Evolutionary conservation across 2,888 invertebrate genomes (phyloP).

Genomic region (Cheilosia variabilis): DNA sequence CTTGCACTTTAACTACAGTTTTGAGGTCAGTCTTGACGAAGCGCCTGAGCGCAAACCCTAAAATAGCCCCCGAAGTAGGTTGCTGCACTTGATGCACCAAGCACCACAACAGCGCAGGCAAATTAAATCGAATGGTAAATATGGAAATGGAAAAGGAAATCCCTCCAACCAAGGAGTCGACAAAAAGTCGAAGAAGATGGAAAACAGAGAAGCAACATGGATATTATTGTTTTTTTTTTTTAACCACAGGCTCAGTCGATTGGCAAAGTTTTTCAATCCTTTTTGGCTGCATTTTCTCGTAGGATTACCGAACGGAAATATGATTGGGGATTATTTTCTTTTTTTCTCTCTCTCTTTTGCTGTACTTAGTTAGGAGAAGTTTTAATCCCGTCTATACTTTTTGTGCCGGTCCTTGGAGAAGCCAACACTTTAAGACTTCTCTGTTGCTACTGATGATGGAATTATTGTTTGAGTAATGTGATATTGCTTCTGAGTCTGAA

Average conservation of each 20-base stretch:
- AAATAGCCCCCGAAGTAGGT: slow-evolving; percentile 47
- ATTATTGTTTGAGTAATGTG: slow-evolving; percentile 20
- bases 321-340: slow-evolving; percentile 39
- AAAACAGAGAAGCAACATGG: background rate
- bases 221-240: slow-evolving; percentile 4
- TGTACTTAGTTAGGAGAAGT: slow-evolving; percentile 12
- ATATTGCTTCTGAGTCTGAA: background rate
- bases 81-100: slow-evolving; percentile 54
- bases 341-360: background rate
- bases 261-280: slow-evolving; percentile 41
- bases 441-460: slow-evolving; percentile 7
- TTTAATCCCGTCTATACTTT: slow-evolving; percentile 13
- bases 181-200: background rate
- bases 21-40: slow-evolving; percentile 51
- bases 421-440: slow-evolving; percentile 1
- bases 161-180: background rate
- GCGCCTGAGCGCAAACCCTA: slow-evolving; percentile 17
- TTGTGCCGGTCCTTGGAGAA: background rate
- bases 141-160: slow-evolving; percentile 19
- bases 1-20: slow-evolving; percentile 32
- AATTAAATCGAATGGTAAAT: slow-evolving; percentile 50
- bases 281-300: slow-evolving; percentile 27
- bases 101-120: slow-evolving; percentile 9
- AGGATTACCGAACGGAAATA: slow-evolving; percentile 44
- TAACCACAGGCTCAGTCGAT: background rate